These are phyloP conservation scores for Amphimedon queenslandica DNA, from an alignment of 37 sponge, comb jelly and placozoan genomes.

Conservation along the genomic window DNA sequence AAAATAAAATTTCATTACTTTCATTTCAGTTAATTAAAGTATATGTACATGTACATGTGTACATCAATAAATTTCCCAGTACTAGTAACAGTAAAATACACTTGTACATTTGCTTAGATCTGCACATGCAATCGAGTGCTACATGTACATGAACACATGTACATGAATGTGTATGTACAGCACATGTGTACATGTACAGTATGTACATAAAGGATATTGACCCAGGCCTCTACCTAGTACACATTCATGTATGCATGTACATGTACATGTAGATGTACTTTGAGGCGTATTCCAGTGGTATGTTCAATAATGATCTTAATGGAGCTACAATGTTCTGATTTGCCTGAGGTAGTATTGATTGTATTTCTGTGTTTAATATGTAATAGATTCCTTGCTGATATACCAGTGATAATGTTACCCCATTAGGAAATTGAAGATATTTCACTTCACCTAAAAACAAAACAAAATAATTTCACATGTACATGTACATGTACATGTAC, in stretches of 20 bases:
- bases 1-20: too few species aligned
- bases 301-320: conserved; percentile 17
- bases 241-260: not conserved
- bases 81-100: too few species aligned
- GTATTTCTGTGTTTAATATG: conserved; percentile 39
- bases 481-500: too few species aligned
- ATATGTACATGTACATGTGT: not conserved
- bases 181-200: not conserved
- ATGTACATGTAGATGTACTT: not conserved
- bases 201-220: not conserved
- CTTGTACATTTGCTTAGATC: not conserved
- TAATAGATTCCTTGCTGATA: conserved; percentile 12
- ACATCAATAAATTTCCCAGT: too few species aligned
- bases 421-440: not conserved
- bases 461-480: too few species aligned
- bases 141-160: not conserved
- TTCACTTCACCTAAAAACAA: too few species aligned
- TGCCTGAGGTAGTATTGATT: conserved; percentile 30
- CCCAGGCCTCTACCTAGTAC: not conserved
- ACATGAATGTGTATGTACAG: not conserved
- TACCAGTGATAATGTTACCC: conserved; percentile 8
- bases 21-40: not conserved
- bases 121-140: too few species aligned
- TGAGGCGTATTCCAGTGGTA: conserved; percentile 10
- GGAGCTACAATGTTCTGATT: conserved; percentile 27